Evolutionary conservation across 2,888 invertebrate species (phyloP).

Genomic region (Ophion slaviceki): DNA sequence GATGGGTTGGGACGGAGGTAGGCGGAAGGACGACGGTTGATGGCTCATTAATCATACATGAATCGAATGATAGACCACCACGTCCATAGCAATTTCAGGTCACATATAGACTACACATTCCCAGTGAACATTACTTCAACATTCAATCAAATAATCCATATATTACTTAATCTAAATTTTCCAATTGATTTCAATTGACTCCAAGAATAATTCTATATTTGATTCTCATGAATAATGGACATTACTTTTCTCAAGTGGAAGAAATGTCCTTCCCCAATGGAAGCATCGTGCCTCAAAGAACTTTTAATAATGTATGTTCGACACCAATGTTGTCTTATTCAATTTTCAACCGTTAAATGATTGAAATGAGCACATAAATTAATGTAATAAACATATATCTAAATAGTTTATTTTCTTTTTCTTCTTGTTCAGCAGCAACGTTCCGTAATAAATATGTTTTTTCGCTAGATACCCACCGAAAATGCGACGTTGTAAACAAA

Average conservation of each 20-base stretch:
- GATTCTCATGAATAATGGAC: neutral
- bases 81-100: slow-evolving; percentile 5
- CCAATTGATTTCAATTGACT: neutral
- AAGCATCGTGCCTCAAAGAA: neutral
- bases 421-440: too few relatives aligned
- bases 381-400: too few relatives aligned
- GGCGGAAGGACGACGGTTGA: neutral
- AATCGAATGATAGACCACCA: slow-evolving; percentile 42
- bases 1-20: neutral
- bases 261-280: neutral
- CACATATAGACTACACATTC: neutral
- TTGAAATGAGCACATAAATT: too few relatives aligned
- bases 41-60: slow-evolving; percentile 49
- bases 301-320: too few relatives aligned
- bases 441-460: too few relatives aligned
- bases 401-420: too few relatives aligned
- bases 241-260: neutral
- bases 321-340: too few relatives aligned
- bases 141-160: neutral
- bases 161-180: neutral
- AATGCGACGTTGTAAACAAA: too few relatives aligned
- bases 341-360: too few relatives aligned
- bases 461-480: too few relatives aligned
- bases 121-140: neutral
- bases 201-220: neutral